A percentile compares a stretch with the other conserved stretches of the same genome.
Conservation (phyloP, 2,888 invertebrate genomes). For the Megaustenia siamemsis region DNA sequence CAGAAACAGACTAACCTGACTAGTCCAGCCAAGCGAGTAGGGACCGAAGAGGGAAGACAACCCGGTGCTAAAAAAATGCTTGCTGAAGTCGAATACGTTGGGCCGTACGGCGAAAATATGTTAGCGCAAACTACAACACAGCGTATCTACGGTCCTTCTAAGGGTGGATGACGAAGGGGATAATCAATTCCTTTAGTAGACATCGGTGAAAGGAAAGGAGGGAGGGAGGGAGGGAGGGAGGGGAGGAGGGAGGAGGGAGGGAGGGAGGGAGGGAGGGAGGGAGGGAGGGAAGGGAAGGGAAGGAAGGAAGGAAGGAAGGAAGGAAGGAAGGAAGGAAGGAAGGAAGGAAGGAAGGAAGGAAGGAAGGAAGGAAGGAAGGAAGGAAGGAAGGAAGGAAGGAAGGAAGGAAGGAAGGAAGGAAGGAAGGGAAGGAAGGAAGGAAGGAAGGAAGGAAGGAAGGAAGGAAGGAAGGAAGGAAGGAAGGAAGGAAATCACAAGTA, state of each 20-base stretch:
- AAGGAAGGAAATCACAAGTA: background rate
- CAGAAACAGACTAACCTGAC: too few relatives aligned
- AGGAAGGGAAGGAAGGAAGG: background rate
- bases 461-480: background rate
- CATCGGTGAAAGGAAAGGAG: background rate
- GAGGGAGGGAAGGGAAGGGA: background rate
- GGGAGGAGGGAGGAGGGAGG: background rate
- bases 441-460: background rate
- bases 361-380: conserved; percentile 4
- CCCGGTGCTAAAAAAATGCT: too few relatives aligned
- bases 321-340: background rate
- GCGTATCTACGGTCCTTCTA: too few relatives aligned
- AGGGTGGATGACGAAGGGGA: too few relatives aligned
- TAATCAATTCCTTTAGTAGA: too few relatives aligned
- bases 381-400: background rate
- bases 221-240: background rate
- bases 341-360: conserved; percentile 3
- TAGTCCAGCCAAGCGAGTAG: too few relatives aligned
- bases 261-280: background rate
- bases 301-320: background rate
- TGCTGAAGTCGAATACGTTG: too few relatives aligned
- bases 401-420: conserved; percentile 7
- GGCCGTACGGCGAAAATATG: too few relatives aligned
- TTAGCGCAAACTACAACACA: too few relatives aligned
- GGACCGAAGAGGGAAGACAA: too few relatives aligned